Percentiles rank a stretch among this genome's conserved stretches.
These are phyloP conservation scores for Paragorgia papillata DNA, from an alignment of 92 coral and sea anemone species.

Conservation along the genomic window DNA sequence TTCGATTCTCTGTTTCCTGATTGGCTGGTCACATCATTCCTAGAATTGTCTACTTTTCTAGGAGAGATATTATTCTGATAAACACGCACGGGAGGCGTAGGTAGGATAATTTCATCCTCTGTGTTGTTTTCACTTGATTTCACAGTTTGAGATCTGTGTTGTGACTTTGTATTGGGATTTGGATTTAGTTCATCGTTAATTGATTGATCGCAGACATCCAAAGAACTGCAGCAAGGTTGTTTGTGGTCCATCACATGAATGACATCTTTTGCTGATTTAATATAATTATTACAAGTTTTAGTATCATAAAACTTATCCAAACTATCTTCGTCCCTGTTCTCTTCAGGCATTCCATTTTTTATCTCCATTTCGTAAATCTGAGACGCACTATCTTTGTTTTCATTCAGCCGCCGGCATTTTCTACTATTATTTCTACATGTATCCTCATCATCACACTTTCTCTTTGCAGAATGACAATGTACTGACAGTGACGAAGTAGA, in stretches of 20 bases:
- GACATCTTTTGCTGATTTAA: background rate
- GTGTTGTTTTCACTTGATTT: background rate
- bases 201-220: too few relatives aligned
- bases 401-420: constrained; percentile 8
- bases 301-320: too few relatives aligned
- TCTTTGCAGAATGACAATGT: background rate
- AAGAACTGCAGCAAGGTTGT: too few relatives aligned
- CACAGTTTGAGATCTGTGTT: background rate
- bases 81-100: constrained; percentile 37
- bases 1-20: background rate
- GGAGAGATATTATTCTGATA: background rate
- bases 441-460: constrained; percentile 15
- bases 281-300: background rate
- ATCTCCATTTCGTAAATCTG: background rate
- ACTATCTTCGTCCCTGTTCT: background rate
- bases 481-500: background rate
- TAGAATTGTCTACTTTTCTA: background rate
- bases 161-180: background rate
- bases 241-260: too few relatives aligned
- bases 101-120: constrained; percentile 33
- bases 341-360: background rate
- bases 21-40: background rate
- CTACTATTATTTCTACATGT: background rate
- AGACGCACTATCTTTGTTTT: background rate
- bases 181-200: background rate